A percentile compares a stretch with the other conserved stretches of the same genome.
Evolutionary conservation across 2,113 vertebrate genomes (phyloP).

Genomic region (Grallaria varia): DNA sequence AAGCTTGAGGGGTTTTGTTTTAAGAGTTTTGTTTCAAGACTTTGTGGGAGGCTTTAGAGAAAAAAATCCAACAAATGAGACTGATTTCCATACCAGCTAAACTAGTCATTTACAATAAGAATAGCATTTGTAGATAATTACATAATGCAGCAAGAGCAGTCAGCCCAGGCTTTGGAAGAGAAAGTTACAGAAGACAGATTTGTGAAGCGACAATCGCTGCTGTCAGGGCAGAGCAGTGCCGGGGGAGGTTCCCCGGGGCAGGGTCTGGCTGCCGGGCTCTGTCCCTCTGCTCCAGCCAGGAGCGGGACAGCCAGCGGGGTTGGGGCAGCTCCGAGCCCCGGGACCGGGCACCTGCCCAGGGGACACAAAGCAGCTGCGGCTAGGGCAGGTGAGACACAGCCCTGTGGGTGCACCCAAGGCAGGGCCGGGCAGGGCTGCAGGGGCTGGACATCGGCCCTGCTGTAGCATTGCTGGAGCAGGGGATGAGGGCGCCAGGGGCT

Average conservation of each 20-base stretch:
- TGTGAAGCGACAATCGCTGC: background rate
- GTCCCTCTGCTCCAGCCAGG: background rate
- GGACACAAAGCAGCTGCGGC: background rate
- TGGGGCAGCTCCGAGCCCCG: fast-evolving
- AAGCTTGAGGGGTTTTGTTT: background rate
- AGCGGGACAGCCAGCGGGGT: background rate
- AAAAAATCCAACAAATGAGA: background rate
- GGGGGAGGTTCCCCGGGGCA: fast-evolving
- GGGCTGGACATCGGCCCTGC: fast-evolving
- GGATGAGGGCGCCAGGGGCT: fast-evolving
- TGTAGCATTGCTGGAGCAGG: no score
- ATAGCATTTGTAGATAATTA: background rate
- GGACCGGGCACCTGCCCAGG: no score
- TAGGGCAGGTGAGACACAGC: background rate
- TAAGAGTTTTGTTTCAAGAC: background rate
- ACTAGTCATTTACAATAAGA: background rate
- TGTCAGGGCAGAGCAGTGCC: background rate
- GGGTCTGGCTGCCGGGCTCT: background rate
- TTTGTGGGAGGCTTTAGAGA: background rate
- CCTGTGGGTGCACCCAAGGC: no score
- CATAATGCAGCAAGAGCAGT: background rate
- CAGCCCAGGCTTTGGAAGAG: background rate
- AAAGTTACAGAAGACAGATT: background rate
- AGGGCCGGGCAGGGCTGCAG: background rate
- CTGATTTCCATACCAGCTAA: background rate